Evolutionary conservation across 2,113 vertebrate genomes (phyloP).

Genomic region (Oreocharis arfaki): DNA sequence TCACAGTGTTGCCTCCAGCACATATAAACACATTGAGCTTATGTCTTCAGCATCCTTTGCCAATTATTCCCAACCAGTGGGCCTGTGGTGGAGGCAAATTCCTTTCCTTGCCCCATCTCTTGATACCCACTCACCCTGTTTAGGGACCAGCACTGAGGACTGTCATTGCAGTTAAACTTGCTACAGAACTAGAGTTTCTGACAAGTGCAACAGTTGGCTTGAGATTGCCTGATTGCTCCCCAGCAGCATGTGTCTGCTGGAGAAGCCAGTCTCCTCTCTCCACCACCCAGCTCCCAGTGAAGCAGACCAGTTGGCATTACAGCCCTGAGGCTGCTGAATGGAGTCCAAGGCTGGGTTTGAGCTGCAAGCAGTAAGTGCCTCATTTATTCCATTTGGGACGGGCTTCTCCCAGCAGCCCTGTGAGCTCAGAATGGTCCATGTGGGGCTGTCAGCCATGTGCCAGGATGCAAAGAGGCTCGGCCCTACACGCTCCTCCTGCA

Average conservation of each 20-base stretch:
- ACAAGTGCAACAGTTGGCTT: not conserved
- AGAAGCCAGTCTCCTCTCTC: not conserved
- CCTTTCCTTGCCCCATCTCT: not conserved
- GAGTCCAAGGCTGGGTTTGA: not conserved
- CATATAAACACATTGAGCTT: not conserved
- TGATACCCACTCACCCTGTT: not conserved
- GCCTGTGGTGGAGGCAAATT: not conserved
- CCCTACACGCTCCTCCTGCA: not conserved
- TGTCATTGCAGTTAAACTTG: not conserved
- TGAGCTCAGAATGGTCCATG: accelerated
- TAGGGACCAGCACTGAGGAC: not conserved
- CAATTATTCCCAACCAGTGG: not conserved
- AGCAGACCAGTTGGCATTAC: not conserved
- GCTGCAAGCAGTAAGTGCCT: not conserved
- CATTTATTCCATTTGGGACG: not conserved
- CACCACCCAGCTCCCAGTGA: not conserved
- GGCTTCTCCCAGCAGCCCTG: not conserved
- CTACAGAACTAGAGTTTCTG: not conserved
- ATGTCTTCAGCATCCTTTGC: not conserved
- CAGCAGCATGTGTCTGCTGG: not conserved
- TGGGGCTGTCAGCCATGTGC: accelerated
- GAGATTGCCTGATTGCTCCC: accelerated
- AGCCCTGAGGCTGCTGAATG: not conserved
- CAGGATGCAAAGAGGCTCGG: accelerated
- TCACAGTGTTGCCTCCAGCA: not conserved